A percentile compares a stretch with the other conserved stretches of the same genome.
Conservation (phyloP, 2,797 vertebrate genomes). For the Leucoraja ocellata region DNA sequence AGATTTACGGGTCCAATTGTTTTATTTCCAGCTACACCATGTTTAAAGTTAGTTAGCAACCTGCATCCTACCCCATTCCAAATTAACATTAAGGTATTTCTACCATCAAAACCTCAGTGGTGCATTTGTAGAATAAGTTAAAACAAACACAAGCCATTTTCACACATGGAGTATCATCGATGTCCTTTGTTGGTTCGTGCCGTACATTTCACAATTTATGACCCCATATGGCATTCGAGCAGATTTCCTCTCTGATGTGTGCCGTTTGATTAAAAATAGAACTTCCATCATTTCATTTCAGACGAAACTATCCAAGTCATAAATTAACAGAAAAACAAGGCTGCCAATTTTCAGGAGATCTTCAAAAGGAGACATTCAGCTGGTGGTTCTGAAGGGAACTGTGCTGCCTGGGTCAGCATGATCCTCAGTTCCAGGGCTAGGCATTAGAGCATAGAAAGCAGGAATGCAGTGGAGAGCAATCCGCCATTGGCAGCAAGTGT, state of each 20-base stretch:
- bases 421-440: too few relatives aligned
- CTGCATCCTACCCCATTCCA: background rate
- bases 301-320: background rate
- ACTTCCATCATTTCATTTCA: background rate
- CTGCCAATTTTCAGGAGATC: background rate
- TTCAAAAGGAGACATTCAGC: background rate
- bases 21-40: background rate
- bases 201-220: background rate
- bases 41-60: background rate
- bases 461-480: too few relatives aligned
- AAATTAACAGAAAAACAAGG: background rate
- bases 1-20: background rate
- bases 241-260: background rate
- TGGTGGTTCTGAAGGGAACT: too few relatives aligned
- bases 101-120: background rate
- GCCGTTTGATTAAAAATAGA: background rate
- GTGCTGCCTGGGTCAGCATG: too few relatives aligned
- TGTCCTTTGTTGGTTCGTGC: background rate
- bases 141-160: background rate
- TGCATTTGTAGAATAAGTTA: background rate
- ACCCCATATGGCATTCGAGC: background rate
- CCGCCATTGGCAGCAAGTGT: too few relatives aligned
- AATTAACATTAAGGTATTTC: background rate
- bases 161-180: background rate
- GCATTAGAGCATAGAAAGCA: too few relatives aligned